phyloP scores from a whole-genome alignment of 2,888 invertebrate species.

The Galerucella calmariensis region DNA sequence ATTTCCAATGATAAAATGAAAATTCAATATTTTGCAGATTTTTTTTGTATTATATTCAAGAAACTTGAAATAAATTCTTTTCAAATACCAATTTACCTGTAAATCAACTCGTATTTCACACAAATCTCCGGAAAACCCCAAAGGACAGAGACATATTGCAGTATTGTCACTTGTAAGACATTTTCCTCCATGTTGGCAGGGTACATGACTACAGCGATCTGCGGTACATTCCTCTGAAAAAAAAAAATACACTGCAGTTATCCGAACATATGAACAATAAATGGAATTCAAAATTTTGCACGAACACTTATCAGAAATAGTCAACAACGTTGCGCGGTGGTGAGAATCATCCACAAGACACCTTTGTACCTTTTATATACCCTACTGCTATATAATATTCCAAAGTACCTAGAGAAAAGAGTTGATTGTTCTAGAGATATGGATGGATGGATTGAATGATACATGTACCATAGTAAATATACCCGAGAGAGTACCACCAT shows the following conservation, averaged over 20 bases:
- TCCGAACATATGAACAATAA: neutral
- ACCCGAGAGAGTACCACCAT: too few relatives aligned
- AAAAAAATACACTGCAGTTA: neutral
- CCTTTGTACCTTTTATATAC: too few relatives aligned
- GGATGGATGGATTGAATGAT: too few relatives aligned
- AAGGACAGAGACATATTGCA: slow-evolving; percentile 87
- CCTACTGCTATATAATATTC: too few relatives aligned
- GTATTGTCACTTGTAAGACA: slow-evolving; percentile 74
- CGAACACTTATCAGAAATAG: neutral
- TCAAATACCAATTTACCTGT: slow-evolving; percentile 66
- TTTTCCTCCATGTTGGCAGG: slow-evolving; percentile 92
- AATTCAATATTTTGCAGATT: too few relatives aligned
- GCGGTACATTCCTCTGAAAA: slow-evolving; percentile 83
- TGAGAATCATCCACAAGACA: too few relatives aligned
- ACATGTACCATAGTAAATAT: too few relatives aligned
- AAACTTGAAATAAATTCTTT: slow-evolving; percentile 1
- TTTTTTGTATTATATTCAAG: neutral
- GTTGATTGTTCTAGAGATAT: too few relatives aligned
- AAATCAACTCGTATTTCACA: slow-evolving; percentile 91
- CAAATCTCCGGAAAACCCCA: slow-evolving; percentile 91
- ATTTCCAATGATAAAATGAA: too few relatives aligned
- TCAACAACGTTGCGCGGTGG: neutral
- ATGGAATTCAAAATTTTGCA: neutral
- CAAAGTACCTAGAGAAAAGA: too few relatives aligned
- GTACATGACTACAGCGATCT: slow-evolving; percentile 76